These are phyloP conservation scores for Coelogynopora nodosa DNA, from an alignment of 2,888 invertebrate genomes.

Conservation along the genomic window DNA sequence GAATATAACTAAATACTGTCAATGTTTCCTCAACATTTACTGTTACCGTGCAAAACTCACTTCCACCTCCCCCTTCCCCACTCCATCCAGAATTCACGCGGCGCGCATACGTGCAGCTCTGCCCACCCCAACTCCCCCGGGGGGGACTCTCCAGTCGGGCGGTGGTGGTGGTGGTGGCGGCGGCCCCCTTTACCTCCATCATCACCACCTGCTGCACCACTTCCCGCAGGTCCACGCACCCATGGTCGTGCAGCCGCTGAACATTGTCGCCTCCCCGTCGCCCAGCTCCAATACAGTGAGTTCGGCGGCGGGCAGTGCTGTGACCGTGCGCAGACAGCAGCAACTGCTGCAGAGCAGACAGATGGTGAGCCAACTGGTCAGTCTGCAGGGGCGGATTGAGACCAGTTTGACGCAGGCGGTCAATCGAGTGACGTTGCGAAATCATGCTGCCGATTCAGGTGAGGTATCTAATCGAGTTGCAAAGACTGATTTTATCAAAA, in stretches of 20 bases:
- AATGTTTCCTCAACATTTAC: too few species aligned
- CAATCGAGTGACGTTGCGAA: conserved; percentile 28
- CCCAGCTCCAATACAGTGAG: conserved; percentile 38
- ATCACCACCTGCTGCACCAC: neutral
- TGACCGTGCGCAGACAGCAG: conserved; percentile 5
- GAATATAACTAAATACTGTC: too few species aligned
- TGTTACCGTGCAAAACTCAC: too few species aligned
- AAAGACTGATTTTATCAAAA: too few species aligned
- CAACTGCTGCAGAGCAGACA: neutral
- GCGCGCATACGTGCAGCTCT: neutral
- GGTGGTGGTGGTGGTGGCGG: neutral
- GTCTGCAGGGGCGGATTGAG: conserved; percentile 38
- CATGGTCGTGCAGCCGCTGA: neutral
- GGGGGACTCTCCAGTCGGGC: neutral
- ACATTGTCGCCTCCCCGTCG: conserved; percentile 34
- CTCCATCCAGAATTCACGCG: conserved; percentile 5
- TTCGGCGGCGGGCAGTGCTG: conserved; percentile 25
- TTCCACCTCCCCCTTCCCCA: too few species aligned
- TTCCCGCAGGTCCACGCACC: neutral
- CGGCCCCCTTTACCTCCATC: neutral
- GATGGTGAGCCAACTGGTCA: conserved; percentile 35
- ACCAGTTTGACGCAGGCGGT: conserved; percentile 21
- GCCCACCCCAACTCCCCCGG: neutral
- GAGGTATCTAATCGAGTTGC: neutral
- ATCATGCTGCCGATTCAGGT: conserved; percentile 41